phyloP scores from a whole-genome alignment of 1,140 invertebrate genomes.

The Philopotamus ludificatus region DNA sequence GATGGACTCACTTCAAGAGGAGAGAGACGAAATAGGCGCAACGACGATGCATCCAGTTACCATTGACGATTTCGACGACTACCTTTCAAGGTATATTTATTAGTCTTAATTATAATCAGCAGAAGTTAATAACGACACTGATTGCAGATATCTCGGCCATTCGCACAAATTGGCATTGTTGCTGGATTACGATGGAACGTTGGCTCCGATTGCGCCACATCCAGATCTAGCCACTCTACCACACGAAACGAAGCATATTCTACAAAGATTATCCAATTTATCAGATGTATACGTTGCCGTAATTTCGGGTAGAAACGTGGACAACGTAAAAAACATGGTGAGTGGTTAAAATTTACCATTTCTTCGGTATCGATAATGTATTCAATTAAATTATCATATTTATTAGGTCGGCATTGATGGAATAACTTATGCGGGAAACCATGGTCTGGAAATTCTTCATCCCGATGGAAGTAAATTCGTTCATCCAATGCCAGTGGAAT shows the following conservation, averaged over 20 bases:
- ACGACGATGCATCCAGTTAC: conserved; percentile 82
- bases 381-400: conserved; percentile 8
- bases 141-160: conserved; percentile 78
- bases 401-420: conserved; percentile 77
- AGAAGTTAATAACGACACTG: too few species aligned
- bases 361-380: background rate
- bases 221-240: conserved; percentile 84
- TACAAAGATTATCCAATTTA: conserved; percentile 81
- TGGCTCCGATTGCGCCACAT: conserved; percentile 85
- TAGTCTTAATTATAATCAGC: background rate
- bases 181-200: conserved; percentile 86
- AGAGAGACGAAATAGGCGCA: conserved; percentile 74
- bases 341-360: too few species aligned
- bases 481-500: conserved; percentile 84
- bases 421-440: conserved; percentile 88
- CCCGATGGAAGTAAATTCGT: conserved; percentile 88
- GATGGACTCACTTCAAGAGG: conserved; percentile 77
- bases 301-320: conserved; percentile 81
- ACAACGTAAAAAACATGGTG: conserved; percentile 86
- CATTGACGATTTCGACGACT: conserved; percentile 85
- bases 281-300: conserved; percentile 86
- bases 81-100: conserved; percentile 70
- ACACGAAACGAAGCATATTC: conserved; percentile 78
- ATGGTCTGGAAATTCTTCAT: conserved; percentile 85
- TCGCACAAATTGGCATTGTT: conserved; percentile 81